Evolutionary conservation across 2,888 invertebrate species (phyloP).

Genomic region (Leptothorax acervorum): DNA sequence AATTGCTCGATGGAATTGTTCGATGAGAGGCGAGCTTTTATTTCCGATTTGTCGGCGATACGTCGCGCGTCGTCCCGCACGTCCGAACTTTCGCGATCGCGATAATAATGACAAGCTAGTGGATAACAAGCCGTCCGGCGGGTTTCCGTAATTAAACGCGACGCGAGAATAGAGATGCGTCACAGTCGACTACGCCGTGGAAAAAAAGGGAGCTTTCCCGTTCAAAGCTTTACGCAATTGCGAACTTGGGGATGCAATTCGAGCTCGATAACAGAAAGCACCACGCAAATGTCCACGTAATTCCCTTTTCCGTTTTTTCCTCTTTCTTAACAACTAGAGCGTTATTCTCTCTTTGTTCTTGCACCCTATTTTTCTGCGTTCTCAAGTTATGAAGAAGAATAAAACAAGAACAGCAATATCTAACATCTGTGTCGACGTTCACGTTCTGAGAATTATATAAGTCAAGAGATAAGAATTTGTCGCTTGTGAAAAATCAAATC

Average conservation of each 20-base stretch:
- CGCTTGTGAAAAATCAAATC: neutral
- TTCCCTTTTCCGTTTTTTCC: neutral
- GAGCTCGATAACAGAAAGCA: slow-evolving; percentile 24
- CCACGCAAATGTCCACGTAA: neutral
- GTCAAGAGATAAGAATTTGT: neutral
- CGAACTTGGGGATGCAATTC: slow-evolving; percentile 11
- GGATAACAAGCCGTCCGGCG: slow-evolving; percentile 19
- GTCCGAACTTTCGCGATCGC: slow-evolving; percentile 15
- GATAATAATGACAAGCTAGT: slow-evolving; percentile 41
- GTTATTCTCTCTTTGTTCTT: neutral
- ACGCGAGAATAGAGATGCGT: neutral
- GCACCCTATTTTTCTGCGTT: neutral
- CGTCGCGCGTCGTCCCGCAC: neutral
- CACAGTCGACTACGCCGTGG: neutral
- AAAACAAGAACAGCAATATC: slow-evolving; percentile 11
- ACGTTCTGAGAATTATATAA: neutral
- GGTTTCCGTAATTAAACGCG: slow-evolving; percentile 46
- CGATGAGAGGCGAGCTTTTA: slow-evolving; percentile 43
- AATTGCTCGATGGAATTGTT: slow-evolving; percentile 24
- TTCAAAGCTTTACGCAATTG: slow-evolving; percentile 28
- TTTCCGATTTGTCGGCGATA: slow-evolving; percentile 41
- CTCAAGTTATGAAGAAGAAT: slow-evolving; percentile 3
- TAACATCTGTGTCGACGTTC: neutral
- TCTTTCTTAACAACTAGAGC: slow-evolving; percentile 17
- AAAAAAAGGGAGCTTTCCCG: neutral